Evolutionary conservation across 2,113 vertebrate species (phyloP), one percentile per base, ranked within the genome.

Genomic region (Mola mola): DNA sequence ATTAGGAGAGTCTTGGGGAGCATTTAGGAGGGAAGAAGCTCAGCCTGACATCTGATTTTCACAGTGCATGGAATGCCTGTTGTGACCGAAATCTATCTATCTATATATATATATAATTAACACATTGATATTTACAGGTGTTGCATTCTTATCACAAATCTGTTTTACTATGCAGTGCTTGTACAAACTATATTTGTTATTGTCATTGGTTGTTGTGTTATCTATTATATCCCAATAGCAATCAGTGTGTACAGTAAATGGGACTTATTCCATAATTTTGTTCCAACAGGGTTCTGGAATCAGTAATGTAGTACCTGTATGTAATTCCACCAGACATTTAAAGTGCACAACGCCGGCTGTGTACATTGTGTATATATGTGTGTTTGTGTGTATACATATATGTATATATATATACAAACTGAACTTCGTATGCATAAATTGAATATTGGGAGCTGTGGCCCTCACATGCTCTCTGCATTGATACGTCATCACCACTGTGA

Each of bases 251-350:
- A 58, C 42, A 57, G 44, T 50, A 62, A 63, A 62, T n/a, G n/a
- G 28, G 85, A 77, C 88, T 93, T 90, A 92, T 85, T 91, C 87
- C 90, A 83, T 94, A 90, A 94, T 91, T 92, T 60, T 82, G 90
- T 93, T 44, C 89, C 86, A 92, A 93, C 92, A n/a, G n/a, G n/a
- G n/a, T 34, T 34, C 37, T 40, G 37, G 37, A 8, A 16, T 72
- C 46, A 51, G 69, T 34, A 12, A 66, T 68, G 36, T 69, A n/a
- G n/a, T n/a, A n/a, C n/a, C n/a, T n/a, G n/a, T n/a, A n/a, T n/a
- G n/a, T n/a, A 57, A 33, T 47, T 64, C 16, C 29, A 33, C 22
- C 38, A 48, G 31, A 41, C 41, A 59, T 84, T 66, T 44, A 44
- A 38, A 52, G 41, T 37, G 50, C 46, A 64, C 47, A 59, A 52